Conservation (phyloP, 2,888 invertebrate species). For the Fragum sueziense region DNA sequence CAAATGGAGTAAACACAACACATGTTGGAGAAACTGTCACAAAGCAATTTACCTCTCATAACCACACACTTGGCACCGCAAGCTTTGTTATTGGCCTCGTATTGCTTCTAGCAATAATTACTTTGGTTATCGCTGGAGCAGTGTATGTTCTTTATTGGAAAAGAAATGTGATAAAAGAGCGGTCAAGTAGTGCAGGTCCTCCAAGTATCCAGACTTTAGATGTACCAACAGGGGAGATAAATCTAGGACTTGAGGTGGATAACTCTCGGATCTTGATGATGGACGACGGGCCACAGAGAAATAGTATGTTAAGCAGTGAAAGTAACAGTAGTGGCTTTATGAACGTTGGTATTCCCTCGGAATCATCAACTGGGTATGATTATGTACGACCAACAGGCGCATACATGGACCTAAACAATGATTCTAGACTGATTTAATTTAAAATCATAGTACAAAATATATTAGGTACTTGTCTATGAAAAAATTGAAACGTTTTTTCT, state of each 20-base stretch:
- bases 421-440: not conserved
- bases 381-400: not conserved
- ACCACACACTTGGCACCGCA: not conserved
- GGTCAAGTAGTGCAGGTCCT: not conserved
- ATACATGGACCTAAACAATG: not conserved
- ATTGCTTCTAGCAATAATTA: not conserved
- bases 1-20: not conserved
- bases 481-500: too few relatives aligned
- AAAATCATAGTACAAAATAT: too few relatives aligned
- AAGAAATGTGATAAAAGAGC: not conserved
- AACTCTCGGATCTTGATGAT: not conserved
- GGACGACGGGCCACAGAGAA: not conserved
- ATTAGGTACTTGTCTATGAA: too few relatives aligned
- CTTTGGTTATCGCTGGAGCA: not conserved
- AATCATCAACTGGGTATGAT: not conserved
- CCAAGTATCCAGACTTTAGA: not conserved
- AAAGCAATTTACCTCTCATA: not conserved
- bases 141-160: not conserved
- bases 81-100: constrained; percentile 1
- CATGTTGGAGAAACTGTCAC: not conserved
- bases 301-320: not conserved
- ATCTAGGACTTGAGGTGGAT: constrained; percentile 3
- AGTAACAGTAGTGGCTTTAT: not conserved
- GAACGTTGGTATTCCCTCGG: not conserved
- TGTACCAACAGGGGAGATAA: not conserved